These are phyloP conservation scores for Ctenomys sociabilis DNA, from an alignment of 2,113 vertebrate genomes.

Conservation along the genomic window DNA sequence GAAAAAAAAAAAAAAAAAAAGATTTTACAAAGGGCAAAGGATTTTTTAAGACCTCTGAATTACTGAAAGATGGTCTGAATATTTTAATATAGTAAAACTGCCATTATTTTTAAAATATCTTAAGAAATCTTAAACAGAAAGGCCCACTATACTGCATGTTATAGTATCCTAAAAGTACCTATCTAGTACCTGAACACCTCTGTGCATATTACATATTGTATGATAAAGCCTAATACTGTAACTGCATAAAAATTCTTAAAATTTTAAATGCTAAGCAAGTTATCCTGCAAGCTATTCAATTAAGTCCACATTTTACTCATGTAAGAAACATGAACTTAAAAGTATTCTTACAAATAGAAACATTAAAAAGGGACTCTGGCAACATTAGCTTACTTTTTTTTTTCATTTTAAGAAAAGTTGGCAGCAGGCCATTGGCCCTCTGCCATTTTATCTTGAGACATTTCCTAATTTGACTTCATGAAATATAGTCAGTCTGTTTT, in stretches of 20 bases:
- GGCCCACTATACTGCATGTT: neutral
- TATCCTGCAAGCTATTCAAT: conserved; percentile 21
- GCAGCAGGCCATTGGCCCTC: neutral
- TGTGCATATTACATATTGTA: neutral
- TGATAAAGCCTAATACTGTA: neutral
- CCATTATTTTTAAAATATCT: neutral
- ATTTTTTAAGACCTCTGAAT: neutral
- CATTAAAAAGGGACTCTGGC: neutral
- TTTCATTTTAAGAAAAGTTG: conserved; percentile 11
- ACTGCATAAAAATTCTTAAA: neutral
- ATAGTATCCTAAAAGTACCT: neutral
- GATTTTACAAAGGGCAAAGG: neutral
- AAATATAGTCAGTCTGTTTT: conserved; percentile 22
- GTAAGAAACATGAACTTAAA: neutral
- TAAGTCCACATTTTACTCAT: conserved; percentile 39
- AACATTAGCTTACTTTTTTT: neutral
- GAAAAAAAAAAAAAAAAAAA: too few relatives aligned
- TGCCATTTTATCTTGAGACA: conserved; percentile 29
- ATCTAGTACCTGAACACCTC: conserved; percentile 24
- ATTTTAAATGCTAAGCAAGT: conserved; percentile 38
- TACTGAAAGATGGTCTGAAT: neutral
- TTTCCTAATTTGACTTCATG: conserved; percentile 39
- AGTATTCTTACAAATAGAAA: neutral
- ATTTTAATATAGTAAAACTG: conserved; percentile 41
- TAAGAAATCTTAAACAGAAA: neutral